Evolutionary conservation across 2,113 vertebrate species (phyloP), one percentile per base, ranked within the genome.

Genomic region (Gallinago undulata): DNA sequence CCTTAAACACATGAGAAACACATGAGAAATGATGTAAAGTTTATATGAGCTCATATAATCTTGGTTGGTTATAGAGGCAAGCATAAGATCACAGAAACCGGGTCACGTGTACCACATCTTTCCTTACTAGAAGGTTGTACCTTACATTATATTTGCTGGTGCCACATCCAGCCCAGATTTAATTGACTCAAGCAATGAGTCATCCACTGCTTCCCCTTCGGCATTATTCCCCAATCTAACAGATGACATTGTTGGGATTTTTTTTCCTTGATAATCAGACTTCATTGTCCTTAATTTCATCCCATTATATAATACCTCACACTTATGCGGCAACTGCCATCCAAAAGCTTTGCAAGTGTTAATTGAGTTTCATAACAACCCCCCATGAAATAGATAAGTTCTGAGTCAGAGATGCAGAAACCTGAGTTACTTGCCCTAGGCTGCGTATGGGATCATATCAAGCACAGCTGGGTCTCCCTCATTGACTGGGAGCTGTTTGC

Each of bases 281-380:
- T 83, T 92, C 84, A 87, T 87, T 97, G 96, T 75, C 96, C 95
- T 96, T 96, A 84, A 92, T 97, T 97, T 96, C 92, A 92, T 97
- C 94, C 76, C 90, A 78, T 97, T 97, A 97, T 97, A 97, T 97
- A 97, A 97, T 84, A 69, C 56, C 78, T 96, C 69, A 69, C 73
- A 79, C 86, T 96, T 84, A 75, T 0, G 37, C 73, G 8, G 31
- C 57, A 85, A 84, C n/a, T 79, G 41, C 63, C 37, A 70, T 96
- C n/a, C 92, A 92, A 89, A 95, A 91, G 62, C 67, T 93, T 89
- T 92, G 45, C 77, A 89, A 96, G 86, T 96, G 77, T 91, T 95
- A 93, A 96, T 89, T 89, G 81, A 85, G 87, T 94, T 96, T 97
- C 84, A 59, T 94, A 96, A 85, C 62, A 87, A 23, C 53, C 39